Base-by-base conservation (phyloP, 2,888 invertebrate species). In the Habrosyne pyritoides region DNA sequence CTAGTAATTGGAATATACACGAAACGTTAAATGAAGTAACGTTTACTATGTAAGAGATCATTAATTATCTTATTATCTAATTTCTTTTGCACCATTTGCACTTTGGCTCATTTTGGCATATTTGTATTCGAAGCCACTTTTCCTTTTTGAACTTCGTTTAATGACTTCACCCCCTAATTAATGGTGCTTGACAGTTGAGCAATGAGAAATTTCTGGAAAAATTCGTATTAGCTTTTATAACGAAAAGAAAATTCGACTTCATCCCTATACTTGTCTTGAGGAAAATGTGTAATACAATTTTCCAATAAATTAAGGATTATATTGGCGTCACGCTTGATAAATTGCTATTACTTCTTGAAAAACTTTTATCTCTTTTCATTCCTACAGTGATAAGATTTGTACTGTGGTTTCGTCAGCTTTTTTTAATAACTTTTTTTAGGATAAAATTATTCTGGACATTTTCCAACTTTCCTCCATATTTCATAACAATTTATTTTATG, bases 101-200 rank as follows among this genome's bases (percentile, higher is more conserved):
- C 22, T 48, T 52, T 52, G 14, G 47, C 67, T 61, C 64, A 67
- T 75, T 77, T 72, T 62, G 56, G 60, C 68, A 67, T 81, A 84
- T 88, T 85, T 84, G 83, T 84, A 85, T 86, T 86, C 84, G 63
- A 58, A 69, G 66, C 73, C 76, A 70, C 76, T 84, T 75, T 75
- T 74, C 80, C 84, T 87, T 81, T 88, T 85, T 84, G n/a, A 89
- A 89, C 84, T 77, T 83, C 66, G 80, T 78, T 80, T 89, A 88
- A 89, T 86, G 86, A 87, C 86, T 85, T 75, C 77, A 82, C 73
- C 65, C 75, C 76, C 79, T 88, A 88, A 91, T 90, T 89, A 88
- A 91, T 86, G 86, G 78, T 71, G 69, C 78, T 81, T 79, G 83
- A 81, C 83, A 77, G 73, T 79, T 79, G 75, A 79, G 71, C 77